Evolutionary conservation across 2,888 invertebrate species (phyloP), one percentile per base, ranked within the genome.

Genomic region (Cylindroiulus punctatus): DNA sequence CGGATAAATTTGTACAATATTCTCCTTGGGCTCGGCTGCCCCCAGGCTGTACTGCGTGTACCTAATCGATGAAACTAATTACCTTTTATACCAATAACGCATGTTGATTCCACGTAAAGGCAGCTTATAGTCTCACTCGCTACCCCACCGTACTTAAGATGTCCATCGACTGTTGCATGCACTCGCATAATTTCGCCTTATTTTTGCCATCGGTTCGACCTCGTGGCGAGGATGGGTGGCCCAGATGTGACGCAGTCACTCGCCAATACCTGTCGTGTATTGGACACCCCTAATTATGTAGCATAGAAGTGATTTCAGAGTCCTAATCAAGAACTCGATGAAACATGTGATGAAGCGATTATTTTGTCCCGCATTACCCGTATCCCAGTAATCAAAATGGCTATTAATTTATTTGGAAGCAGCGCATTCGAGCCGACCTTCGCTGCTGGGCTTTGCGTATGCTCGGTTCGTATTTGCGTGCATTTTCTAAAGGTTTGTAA

Each of bases 221-320:
- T 57, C 57, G 57, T 22, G n/a, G 57, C 57, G 57, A 57, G 57
- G 82, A 19, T 36, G 82, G 82, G 82, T 36, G 32, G 36, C 4
- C 26, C 32, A 8, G 82, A 82, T 82, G 82, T 82, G 82, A 82
- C 82, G 40, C 32, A 8, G 82, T 82, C 82, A 82, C 82, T 82
- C 82, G 19, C 40, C 82, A 82, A 82, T 82, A 82, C 82, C 82
- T 82, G 30, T 40, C 3, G 82, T 82, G 82, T 82, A 82, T 82
- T 82, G 82, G 40, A 82, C 82, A 82, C 57, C 57, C 57, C 57
- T 57, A n/a, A 57, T 57, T 57, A 57, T 57, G 57, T 57, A 57
- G 57, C 57, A 57, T 57, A 57, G 22, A 57, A n/a, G 19, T 57
- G 57, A 57, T 57, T 57, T 57, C 57, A 57, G 57, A 57, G 57